These are phyloP conservation scores for Chironex yamaguchii DNA, from an alignment of 30 jellyfish, hydroid and myxozoan genomes.

Conservation along the genomic window DNA sequence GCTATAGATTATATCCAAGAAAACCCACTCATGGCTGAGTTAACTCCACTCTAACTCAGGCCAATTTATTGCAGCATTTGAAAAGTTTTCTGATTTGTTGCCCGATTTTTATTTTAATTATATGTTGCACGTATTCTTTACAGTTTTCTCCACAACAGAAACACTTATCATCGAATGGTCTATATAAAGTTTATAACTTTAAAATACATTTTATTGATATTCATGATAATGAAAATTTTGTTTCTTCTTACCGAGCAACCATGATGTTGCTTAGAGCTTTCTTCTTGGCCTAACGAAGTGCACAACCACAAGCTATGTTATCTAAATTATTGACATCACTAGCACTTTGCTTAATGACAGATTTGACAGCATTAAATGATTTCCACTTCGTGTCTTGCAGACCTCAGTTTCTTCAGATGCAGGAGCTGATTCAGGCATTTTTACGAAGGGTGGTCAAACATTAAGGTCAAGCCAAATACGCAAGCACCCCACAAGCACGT, in stretches of 20 bases:
- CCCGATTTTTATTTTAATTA: constrained; percentile 5
- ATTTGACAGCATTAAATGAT: constrained; percentile 19
- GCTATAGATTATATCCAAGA: constrained; percentile 3
- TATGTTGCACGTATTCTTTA: constrained; percentile 28
- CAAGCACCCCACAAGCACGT: too few species aligned
- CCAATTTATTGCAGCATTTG: constrained; percentile 36
- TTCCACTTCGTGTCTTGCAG: constrained; percentile 36
- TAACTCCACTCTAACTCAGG: constrained; percentile 34
- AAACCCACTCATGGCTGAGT: constrained; percentile 33
- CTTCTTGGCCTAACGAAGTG: neutral
- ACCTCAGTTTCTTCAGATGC: constrained; percentile 33
- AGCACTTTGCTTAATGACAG: constrained; percentile 7
- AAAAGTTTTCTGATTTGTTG: constrained; percentile 54
- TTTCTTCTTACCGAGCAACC: neutral
- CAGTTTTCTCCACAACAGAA: constrained; percentile 34
- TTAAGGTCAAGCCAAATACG: too few species aligned
- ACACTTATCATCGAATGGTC: constrained; percentile 36
- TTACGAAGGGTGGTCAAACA: too few species aligned
- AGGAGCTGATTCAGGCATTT: too few species aligned
- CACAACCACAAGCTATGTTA: constrained; percentile 18
- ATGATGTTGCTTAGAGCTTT: constrained; percentile 13
- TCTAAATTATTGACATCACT: constrained; percentile 50
- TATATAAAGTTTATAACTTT: constrained; percentile 1
- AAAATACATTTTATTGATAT: neutral
- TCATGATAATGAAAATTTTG: constrained; percentile 3